phyloP scores from a whole-genome alignment of 1,140 invertebrate species.

The Drosophila sp. region DNA sequence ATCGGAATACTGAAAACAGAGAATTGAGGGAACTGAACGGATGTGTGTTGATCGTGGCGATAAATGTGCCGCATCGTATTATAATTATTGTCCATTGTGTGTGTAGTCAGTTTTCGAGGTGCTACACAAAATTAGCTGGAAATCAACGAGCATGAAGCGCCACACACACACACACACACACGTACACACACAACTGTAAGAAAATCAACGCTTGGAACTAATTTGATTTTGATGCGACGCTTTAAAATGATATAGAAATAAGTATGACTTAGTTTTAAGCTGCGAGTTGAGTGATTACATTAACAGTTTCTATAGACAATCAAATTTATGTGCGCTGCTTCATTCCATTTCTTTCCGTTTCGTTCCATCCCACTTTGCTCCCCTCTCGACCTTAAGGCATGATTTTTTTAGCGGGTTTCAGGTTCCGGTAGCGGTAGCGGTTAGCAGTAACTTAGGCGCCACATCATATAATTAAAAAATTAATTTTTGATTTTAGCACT shows the following conservation, averaged over 20 bases:
- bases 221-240: constrained; percentile 80
- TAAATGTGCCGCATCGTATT: constrained; percentile 79
- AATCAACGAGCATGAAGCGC: constrained; percentile 77
- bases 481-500: constrained; percentile 64
- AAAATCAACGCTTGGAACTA: constrained; percentile 81
- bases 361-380: constrained; percentile 13
- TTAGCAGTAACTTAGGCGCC: constrained; percentile 39
- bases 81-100: constrained; percentile 75
- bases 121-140: constrained; percentile 75
- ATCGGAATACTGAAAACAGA: background rate
- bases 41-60: constrained; percentile 75
- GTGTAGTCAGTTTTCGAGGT: constrained; percentile 40
- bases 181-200: constrained; percentile 39
- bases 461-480: constrained; percentile 74
- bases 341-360: constrained; percentile 1
- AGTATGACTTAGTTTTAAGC: constrained; percentile 51
- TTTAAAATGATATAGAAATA: constrained; percentile 72
- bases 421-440: constrained; percentile 36
- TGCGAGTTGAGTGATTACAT: constrained; percentile 69
- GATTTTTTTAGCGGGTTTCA: constrained; percentile 41
- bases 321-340: constrained; percentile 42
- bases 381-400: constrained; percentile 58
- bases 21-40: constrained; percentile 47
- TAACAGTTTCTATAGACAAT: constrained; percentile 68
- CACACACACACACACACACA: constrained; percentile 33